These are phyloP conservation scores for Actenoides hombroni DNA, from an alignment of 2,113 vertebrate species.

Conservation along the genomic window DNA sequence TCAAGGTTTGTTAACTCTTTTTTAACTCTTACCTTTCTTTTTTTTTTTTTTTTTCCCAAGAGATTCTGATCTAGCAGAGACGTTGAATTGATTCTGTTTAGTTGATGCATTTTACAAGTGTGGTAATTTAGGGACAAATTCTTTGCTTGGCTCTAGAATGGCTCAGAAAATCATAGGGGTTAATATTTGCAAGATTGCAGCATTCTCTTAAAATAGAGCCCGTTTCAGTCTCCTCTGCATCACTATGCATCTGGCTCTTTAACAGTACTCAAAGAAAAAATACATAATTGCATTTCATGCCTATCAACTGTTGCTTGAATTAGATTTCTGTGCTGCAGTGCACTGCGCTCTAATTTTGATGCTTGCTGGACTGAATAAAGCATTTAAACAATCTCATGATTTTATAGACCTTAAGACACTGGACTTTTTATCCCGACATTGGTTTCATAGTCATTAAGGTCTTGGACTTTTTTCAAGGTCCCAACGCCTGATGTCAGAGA, in stretches of 20 bases:
- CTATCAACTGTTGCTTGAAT: slow-evolving; percentile 53
- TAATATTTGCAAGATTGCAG: neutral
- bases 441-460: neutral
- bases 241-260: slow-evolving; percentile 46
- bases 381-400: neutral
- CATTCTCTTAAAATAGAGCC: slow-evolving; percentile 22
- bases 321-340: slow-evolving; percentile 49
- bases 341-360: slow-evolving; percentile 30
- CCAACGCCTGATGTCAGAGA: neutral
- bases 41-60: neutral
- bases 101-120: neutral
- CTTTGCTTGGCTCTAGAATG: neutral
- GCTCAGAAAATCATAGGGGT: neutral
- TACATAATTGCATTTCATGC: slow-evolving; percentile 32
- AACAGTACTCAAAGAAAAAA: slow-evolving; percentile 26
- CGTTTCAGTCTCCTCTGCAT: slow-evolving; percentile 17
- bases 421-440: neutral
- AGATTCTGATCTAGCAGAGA: neutral
- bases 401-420: slow-evolving; percentile 2
- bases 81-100: neutral
- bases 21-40: neutral
- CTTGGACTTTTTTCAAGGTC: slow-evolving; percentile 8
- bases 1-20: slow-evolving; percentile 60
- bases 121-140: neutral
- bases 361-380: slow-evolving; percentile 23